phyloP scores from a whole-genome alignment of 2,113 vertebrate genomes.

The Etheostoma cragini region DNA sequence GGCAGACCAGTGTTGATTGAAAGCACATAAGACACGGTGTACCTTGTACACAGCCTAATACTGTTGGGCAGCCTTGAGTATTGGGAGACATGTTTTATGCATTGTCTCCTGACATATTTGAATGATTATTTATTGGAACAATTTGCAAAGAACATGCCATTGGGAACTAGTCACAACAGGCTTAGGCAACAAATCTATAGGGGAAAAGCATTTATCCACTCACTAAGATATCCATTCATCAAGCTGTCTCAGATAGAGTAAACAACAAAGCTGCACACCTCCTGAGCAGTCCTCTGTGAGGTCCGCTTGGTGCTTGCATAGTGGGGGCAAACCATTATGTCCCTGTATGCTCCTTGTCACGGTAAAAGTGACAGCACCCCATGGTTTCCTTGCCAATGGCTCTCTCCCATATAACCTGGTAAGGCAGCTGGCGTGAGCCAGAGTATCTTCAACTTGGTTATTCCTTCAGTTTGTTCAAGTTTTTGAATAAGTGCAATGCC shows the following conservation, averaged over 20 bases:
- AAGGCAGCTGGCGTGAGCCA: neutral
- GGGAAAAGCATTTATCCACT: constrained; percentile 55
- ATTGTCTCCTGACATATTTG: constrained; percentile 30
- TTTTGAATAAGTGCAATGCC: neutral
- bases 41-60: neutral
- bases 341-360: constrained; percentile 49
- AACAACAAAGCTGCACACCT: constrained; percentile 57
- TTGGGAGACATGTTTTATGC: constrained; percentile 5
- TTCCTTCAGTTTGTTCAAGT: neutral
- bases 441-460: constrained; percentile 9
- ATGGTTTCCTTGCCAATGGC: constrained; percentile 24
- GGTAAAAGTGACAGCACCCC: constrained; percentile 53
- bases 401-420: constrained; percentile 35
- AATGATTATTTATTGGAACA: constrained; percentile 55
- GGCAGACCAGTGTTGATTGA: constrained; percentile 6
- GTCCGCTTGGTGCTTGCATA: constrained; percentile 39
- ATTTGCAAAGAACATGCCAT: constrained; percentile 22
- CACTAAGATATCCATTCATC: constrained; percentile 68
- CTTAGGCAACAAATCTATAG: constrained; percentile 48
- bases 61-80: neutral
- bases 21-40: neutral
- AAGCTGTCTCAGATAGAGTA: constrained; percentile 64
- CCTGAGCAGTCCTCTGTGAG: constrained; percentile 32
- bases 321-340: constrained; percentile 62
- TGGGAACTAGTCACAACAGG: constrained; percentile 22